phyloP scores from a whole-genome alignment of 2,888 invertebrate species.

The Meliscaeva auricollis region DNA sequence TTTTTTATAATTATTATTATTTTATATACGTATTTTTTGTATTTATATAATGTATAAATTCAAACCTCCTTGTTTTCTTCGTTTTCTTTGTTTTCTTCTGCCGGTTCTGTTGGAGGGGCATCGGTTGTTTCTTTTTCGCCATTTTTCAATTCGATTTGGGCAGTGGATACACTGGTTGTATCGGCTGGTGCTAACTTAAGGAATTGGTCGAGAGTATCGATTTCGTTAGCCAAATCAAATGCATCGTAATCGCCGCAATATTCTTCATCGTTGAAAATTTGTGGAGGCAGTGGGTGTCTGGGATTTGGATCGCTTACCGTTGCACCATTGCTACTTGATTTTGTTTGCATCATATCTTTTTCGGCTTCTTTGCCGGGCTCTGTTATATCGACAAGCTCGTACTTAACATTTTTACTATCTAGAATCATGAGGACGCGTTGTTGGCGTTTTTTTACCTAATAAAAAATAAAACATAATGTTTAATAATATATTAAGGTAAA shows the following conservation, averaged over 20 bases:
- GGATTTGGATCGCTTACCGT: slow-evolving; percentile 90
- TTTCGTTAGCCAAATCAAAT: slow-evolving; percentile 96
- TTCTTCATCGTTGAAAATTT: slow-evolving; percentile 95
- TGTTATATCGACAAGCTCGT: slow-evolving; percentile 96
- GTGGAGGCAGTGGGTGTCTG: slow-evolving; percentile 94
- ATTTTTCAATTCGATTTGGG: slow-evolving; percentile 84
- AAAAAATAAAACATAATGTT: neutral
- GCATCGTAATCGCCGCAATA: slow-evolving; percentile 96
- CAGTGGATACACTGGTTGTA: slow-evolving; percentile 83
- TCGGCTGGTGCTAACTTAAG: slow-evolving; percentile 89
- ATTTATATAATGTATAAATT: slow-evolving; percentile 40
- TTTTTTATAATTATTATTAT: slow-evolving; percentile 5
- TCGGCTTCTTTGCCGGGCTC: slow-evolving; percentile 95
- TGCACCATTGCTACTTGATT: slow-evolving; percentile 90
- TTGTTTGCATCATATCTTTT: slow-evolving; percentile 96
- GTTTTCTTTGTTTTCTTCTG: slow-evolving; percentile 81
- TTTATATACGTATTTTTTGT: slow-evolving; percentile 35
- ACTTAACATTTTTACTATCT: slow-evolving; percentile 95
- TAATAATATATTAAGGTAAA: neutral
- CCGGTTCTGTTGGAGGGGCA: slow-evolving; percentile 83
- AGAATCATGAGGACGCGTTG: slow-evolving; percentile 96
- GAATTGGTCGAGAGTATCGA: slow-evolving; percentile 94
- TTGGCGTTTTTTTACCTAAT: slow-evolving; percentile 97
- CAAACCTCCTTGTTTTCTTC: slow-evolving; percentile 79
- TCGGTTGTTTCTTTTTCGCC: slow-evolving; percentile 81